Percentiles rank a stretch among this genome's conserved stretches.
Evolutionary conservation across 2,797 vertebrate species (phyloP).

Genomic region (Trematomus bernacchii): DNA sequence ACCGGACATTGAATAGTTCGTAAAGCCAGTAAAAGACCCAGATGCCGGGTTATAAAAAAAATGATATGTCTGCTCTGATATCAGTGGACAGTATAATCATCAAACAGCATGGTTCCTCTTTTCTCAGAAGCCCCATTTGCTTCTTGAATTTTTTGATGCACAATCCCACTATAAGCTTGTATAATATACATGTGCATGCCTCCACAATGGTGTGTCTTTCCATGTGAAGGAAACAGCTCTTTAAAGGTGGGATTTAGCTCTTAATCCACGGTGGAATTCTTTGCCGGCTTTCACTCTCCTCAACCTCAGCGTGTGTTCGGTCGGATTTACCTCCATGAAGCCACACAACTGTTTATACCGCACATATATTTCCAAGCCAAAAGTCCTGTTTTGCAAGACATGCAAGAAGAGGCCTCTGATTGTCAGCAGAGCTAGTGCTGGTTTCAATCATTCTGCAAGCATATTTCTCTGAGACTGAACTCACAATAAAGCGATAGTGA

Average conservation of each 20-base stretch:
- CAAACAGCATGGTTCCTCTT: conserved; percentile 3
- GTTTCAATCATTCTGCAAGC: conserved; percentile 31
- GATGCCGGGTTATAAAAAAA: too few relatives aligned
- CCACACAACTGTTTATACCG: conserved; percentile 27
- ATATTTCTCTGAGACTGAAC: conserved; percentile 20
- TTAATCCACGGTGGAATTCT: conserved; percentile 86
- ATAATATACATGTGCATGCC: conserved; percentile 5
- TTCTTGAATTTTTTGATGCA: conserved; percentile 21
- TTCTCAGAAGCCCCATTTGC: not conserved
- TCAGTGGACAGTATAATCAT: not conserved
- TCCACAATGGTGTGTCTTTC: conserved; percentile 38
- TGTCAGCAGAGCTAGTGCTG: conserved; percentile 7
- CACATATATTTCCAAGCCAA: conserved; percentile 1
- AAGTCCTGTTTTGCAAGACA: conserved; percentile 29
- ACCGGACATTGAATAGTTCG: not conserved
- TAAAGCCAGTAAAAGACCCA: not conserved
- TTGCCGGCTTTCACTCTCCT: conserved; percentile 44
- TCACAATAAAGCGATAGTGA: conserved; percentile 2
- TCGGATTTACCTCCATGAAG: conserved; percentile 43
- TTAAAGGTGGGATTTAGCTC: conserved; percentile 72
- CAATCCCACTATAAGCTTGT: not conserved
- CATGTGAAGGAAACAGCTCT: conserved; percentile 63
- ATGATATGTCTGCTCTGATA: conserved; percentile 9
- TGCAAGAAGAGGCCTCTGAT: conserved; percentile 13
- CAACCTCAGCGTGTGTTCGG: conserved; percentile 31